A percentile compares a stretch with the other conserved stretches of the same genome.
Conservation (phyloP, 1,140 invertebrate species). For the Tetragnatha versicolor region DNA sequence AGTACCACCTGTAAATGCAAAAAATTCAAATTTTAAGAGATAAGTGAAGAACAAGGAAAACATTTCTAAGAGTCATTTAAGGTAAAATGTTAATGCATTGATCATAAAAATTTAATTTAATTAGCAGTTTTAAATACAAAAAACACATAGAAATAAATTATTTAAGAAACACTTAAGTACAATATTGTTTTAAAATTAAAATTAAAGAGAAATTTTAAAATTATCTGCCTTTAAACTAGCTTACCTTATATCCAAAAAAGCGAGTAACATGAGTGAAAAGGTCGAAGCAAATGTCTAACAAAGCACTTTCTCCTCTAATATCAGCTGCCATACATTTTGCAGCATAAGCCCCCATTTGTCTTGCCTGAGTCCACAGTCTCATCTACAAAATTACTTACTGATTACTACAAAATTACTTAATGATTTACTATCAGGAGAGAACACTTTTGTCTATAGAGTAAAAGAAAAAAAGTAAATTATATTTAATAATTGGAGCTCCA, state of each 20-base stretch:
- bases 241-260: conserved; percentile 93
- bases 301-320: conserved; percentile 14
- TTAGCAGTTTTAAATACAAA: too few species aligned
- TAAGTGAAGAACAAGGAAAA: too few species aligned
- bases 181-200: too few species aligned
- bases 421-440: background rate
- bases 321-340: conserved; percentile 85
- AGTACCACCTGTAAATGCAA: conserved; percentile 71
- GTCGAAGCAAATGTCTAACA: conserved; percentile 74
- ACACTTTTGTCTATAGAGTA: background rate
- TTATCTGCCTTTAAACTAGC: conserved; percentile 18
- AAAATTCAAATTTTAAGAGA: conserved; percentile 49
- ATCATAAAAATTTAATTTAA: too few species aligned
- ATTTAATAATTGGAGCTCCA: background rate
- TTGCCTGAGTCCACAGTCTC: conserved; percentile 95
- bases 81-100: too few species aligned
- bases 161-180: conserved; percentile 55
- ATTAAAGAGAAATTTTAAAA: too few species aligned
- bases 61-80: too few species aligned
- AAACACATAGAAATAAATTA: background rate
- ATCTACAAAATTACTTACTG: conserved; percentile 70
- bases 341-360: conserved; percentile 95
- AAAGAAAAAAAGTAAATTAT: background rate
- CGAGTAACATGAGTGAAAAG: conserved; percentile 95
- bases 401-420: background rate